Percentiles rank a stretch among this genome's conserved stretches.
phyloP scores from a whole-genome alignment of 2,888 invertebrate species.

The Syrphus vitripennis region DNA sequence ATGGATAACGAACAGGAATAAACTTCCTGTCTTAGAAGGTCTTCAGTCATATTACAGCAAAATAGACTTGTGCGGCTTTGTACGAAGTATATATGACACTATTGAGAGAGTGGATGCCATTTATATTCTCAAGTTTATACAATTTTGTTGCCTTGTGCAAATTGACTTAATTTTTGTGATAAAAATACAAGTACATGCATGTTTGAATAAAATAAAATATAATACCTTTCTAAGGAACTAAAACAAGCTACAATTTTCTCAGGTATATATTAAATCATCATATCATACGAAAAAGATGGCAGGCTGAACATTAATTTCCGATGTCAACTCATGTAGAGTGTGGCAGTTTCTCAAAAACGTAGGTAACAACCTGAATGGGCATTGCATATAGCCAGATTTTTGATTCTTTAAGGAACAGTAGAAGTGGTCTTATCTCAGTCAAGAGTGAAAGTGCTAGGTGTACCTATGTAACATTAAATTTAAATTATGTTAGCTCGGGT shows the following conservation, averaged over 20 bases:
- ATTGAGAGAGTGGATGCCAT: constrained; percentile 11
- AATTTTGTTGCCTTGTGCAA: constrained; percentile 16
- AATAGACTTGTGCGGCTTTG: neutral
- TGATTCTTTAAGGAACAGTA: neutral
- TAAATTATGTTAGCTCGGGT: constrained; percentile 28
- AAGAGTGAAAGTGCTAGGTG: constrained; percentile 59
- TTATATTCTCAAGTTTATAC: constrained; percentile 3
- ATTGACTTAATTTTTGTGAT: constrained; percentile 49
- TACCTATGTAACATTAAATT: constrained; percentile 59
- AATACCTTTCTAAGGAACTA: neutral
- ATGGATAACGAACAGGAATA: neutral
- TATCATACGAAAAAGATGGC: constrained; percentile 19
- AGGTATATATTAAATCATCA: constrained; percentile 42
- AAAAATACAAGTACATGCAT: neutral
- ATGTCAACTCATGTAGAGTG: constrained; percentile 12
- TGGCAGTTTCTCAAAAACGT: neutral
- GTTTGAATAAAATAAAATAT: neutral
- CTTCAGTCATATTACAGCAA: neutral
- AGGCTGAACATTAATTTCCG: constrained; percentile 27
- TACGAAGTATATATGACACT: neutral
- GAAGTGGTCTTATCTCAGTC: constrained; percentile 34
- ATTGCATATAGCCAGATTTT: neutral
- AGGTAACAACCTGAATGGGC: neutral
- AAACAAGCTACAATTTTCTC: constrained; percentile 43
- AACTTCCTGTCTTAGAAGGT: neutral